These are phyloP conservation scores for Aratinga solstitialis DNA, from an alignment of 2,797 vertebrate species.

Conservation along the genomic window DNA sequence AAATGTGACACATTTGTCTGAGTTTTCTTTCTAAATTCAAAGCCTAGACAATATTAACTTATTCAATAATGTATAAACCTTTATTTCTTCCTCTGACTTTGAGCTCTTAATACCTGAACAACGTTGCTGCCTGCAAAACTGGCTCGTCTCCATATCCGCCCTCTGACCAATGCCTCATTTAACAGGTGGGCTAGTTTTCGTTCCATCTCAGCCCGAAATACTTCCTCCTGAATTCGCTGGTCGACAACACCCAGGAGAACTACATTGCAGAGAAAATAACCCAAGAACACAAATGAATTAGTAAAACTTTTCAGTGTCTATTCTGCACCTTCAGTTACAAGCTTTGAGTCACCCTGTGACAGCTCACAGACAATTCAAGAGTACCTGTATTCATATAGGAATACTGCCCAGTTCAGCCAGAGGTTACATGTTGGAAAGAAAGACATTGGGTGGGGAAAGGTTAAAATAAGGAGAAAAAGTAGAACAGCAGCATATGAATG, in stretches of 20 bases:
- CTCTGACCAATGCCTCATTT: slow-evolving; percentile 84
- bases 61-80: not conserved
- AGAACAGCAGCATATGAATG: not conserved
- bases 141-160: slow-evolving; percentile 88
- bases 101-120: slow-evolving; percentile 84
- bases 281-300: not conserved
- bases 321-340: not conserved
- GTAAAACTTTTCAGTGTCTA: not conserved
- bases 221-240: slow-evolving; percentile 84
- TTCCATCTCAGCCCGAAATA: slow-evolving; percentile 92
- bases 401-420: not conserved
- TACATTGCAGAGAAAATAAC: slow-evolving; percentile 52
- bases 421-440: not conserved
- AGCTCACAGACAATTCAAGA: not conserved
- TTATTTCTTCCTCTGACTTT: not conserved
- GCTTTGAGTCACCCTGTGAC: not conserved
- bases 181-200: slow-evolving; percentile 90
- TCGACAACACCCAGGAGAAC: slow-evolving; percentile 91
- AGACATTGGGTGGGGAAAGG: not conserved
- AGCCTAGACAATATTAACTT: not conserved
- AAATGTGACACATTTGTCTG: rapidly evolving
- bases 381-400: not conserved
- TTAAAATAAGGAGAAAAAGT: not conserved
- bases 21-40: not conserved
- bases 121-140: slow-evolving; percentile 86